Evolutionary conservation across 2,113 vertebrate genomes (phyloP), one percentile per base, ranked within the genome.

Genomic region (Lagenorhynchus albirostris): DNA sequence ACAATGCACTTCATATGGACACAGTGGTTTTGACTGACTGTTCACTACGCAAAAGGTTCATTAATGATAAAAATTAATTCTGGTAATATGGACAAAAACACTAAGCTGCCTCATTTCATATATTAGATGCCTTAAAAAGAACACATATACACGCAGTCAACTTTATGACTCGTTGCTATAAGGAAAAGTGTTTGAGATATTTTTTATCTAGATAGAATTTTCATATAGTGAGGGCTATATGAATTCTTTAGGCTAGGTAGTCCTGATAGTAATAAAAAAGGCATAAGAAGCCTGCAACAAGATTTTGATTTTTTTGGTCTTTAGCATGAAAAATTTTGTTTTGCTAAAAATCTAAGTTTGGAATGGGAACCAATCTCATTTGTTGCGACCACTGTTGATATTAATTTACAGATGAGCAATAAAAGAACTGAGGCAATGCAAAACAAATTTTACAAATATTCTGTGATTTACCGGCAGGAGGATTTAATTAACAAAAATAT

Each of bases 371-470:
- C 79, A 86, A 85, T 81, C 17, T 70, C 58, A 62, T 83, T 94
- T 93, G 8, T 55, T 92, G 18, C 50, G 58, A 73, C 4, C 26
- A 89, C 13, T 41, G 33, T 36, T 68, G 55, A 26, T 60, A 25
- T 38, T 80, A 41, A 71, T 77, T 79, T 85, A 47, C 44, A 33
- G 15, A 81, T 68, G 33, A 86, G 20, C 29, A 77, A 81, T 53
- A 74, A 60, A 85, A 71, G 13, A 5, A 77, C 21, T 81, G 26
- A 91, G 33, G 13, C 14, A 58, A 60, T 23, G 2, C 20, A n/a
- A 93, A 53, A 60, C n/a, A 96, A 92, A 96, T 23, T 92, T 85
- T 89, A 89, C 38, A 94, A 82, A 84, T 73, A 79, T 85, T 63
- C 65, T 84, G 25, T 65, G 55, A 58, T 55, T 90, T 92, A 77